Evolutionary conservation across 2,797 vertebrate genomes (phyloP), one percentile per base, ranked within the genome.

Genomic region (Chelon auratus): DNA sequence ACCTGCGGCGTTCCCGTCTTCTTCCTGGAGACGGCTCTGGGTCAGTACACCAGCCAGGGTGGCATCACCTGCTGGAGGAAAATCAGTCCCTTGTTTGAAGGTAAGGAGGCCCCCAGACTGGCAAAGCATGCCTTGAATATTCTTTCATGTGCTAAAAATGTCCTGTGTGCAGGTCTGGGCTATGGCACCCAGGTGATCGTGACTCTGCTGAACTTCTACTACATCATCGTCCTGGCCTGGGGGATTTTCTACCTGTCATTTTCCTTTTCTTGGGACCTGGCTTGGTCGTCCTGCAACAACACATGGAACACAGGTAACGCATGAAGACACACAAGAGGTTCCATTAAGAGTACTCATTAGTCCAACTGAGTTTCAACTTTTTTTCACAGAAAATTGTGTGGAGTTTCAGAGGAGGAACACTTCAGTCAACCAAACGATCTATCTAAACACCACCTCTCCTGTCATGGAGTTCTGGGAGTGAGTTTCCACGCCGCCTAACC

Each of bases 381-480:
- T 9, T 58, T 7, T 10, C 26, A 20, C 20, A 93, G 93, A 89
- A 77, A 83, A 92, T 77, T 99, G 98, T 45, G 50, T 96, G 90
- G 97, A 97, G 88, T 94, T 97, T 60, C 93, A 95, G 87, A 95
- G 93, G 90, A 93, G 93, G 1, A 97, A 97, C 65, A 76, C 86
- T 0, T 95, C 96, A 0, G 1, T 91, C 65, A 94, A 95, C 0
- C 43, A 88, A 77, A 94, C 88, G 6, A 7, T 75, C 58, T 39
- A 84, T 0, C 90, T 83, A 14, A 98, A 99, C 0, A 80, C 75
- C 80, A 97, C 97, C 3, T 99, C 97, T 36, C 96, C 97, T 0
- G 97, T 99, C 84, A 96, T 97, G 0, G 97, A 99, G 89, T 99
- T 99, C 92, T 99, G 97, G 97, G 97, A 99, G 97, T 99, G 94